Evolutionary conservation across 2,113 vertebrate species (phyloP), one percentile per base, ranked within the genome.

Genomic region (Sapayoa aenigma): DNA sequence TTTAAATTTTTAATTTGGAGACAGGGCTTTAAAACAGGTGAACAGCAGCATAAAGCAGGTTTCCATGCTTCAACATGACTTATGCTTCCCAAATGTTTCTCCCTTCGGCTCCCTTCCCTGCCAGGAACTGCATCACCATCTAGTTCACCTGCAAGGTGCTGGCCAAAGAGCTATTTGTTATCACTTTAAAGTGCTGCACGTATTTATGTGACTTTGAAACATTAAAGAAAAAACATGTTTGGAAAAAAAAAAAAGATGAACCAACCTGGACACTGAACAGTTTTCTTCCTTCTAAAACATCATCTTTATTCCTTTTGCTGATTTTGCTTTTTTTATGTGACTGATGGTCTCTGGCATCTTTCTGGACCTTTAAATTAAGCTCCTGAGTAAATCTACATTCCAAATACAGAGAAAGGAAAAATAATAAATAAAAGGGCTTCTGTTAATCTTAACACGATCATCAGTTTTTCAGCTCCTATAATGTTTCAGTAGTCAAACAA

Each of bases 301-400:
- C 95, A 15, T 98, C 96, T 94, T 96, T 98, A 75, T 98, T 97
- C 59, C 95, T 98, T 95, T 97, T 98, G 84, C 49, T 93, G 27
- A 80, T 97, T 97, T 98, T 98, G 28, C 87, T 87, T 87, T 97
- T 98, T 96, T 98, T 98, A 62, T 97, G 96, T 41, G 98, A 77
- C 22, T 97, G 97, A 86, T 97, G 97, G 86, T 98, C 98, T 95
- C 96, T 98, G 81, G 97, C 95, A 90, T 98, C 98, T 95, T 98
- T 98, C 93, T 98, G 98, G 93, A 98, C 96, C 93, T 98, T 99
- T 31, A 97, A 86, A 89, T 98, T 98, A 73, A 99, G 96, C 93
- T 99, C 98, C 47, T 98, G 98, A 84, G 98, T 85, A 97, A 99
- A 98, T 82, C 98, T 99, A 67, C 9, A 60, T 69, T 90, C 37